Percentiles rank a stretch among this genome's conserved stretches.
Conservation (phyloP, 2,797 vertebrate genomes). For the Muscicapa striata region DNA sequence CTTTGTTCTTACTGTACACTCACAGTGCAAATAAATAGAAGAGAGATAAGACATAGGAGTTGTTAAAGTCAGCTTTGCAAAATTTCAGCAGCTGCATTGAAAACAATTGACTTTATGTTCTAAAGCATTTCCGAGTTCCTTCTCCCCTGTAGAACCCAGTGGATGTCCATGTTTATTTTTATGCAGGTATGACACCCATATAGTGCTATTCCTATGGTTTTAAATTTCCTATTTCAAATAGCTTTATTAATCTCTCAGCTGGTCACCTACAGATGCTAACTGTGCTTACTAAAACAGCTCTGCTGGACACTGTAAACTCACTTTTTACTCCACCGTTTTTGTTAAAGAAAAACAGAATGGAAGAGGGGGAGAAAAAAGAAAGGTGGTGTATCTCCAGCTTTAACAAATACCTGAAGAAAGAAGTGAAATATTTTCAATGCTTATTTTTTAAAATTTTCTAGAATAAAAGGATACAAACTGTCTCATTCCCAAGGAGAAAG, state of each 20-base stretch:
- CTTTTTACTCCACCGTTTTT: not conserved
- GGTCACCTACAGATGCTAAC: constrained; percentile 11
- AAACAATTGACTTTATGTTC: not conserved
- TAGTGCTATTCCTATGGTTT: constrained; percentile 20
- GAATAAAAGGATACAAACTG: not conserved
- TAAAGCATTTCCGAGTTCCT: not conserved
- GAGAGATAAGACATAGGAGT: not conserved
- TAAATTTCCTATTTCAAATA: constrained; percentile 56
- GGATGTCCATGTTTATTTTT: not conserved
- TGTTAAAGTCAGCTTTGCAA: not conserved
- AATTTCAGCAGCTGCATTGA: not conserved
- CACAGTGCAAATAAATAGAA: not conserved
- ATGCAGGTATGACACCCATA: not conserved
- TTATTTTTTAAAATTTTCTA: not conserved
- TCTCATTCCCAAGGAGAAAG: not conserved
- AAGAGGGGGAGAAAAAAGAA: rapidly evolving
- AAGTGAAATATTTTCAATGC: not conserved
- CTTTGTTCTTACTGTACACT: not conserved
- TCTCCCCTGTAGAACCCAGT: not conserved
- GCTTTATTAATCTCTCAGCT: constrained; percentile 58
- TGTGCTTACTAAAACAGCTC: constrained; percentile 18
- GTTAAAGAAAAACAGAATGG: rapidly evolving
- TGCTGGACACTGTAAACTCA: constrained; percentile 6
- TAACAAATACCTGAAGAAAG: not conserved
- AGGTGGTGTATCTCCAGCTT: not conserved